Conservation (phyloP, 2,797 vertebrate genomes). For the Heteromormyrus szaboi region DNA sequence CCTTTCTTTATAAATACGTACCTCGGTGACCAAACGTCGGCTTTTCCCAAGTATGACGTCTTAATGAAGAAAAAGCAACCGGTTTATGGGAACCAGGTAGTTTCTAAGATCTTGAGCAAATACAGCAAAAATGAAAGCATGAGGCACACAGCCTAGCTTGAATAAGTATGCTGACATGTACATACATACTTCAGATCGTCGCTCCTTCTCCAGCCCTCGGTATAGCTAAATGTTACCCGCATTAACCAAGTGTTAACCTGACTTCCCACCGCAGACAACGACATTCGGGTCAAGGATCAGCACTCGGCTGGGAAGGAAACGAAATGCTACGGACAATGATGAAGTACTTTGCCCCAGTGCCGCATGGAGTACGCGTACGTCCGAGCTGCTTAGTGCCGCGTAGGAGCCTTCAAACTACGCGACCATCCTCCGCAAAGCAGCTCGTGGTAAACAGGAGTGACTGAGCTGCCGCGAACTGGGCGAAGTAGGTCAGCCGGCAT, state of each 20-base stretch:
- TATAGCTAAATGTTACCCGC: slow-evolving; percentile 24
- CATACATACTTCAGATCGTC: slow-evolving; percentile 29
- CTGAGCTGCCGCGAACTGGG: slow-evolving; percentile 48
- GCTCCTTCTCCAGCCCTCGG: slow-evolving; percentile 35
- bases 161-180: not conserved
- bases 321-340: not conserved
- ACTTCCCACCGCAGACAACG: slow-evolving; percentile 24
- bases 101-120: not conserved
- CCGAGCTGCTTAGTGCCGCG: not conserved
- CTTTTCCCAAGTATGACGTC: not conserved
- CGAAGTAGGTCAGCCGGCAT: slow-evolving; percentile 79
- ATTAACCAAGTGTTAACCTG: slow-evolving; percentile 25
- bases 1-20: not conserved
- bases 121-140: not conserved
- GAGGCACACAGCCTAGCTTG: not conserved
- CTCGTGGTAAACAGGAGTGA: slow-evolving; percentile 61
- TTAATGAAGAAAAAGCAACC: not conserved
- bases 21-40: not conserved
- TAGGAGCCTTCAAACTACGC: slow-evolving; percentile 41
- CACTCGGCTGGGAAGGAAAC: not conserved
- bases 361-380: not conserved
- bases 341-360: not conserved
- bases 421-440: slow-evolving; percentile 52
- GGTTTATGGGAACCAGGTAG: not conserved
- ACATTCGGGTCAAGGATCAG: not conserved